A percentile compares a stretch with the other conserved stretches of the same genome.
phyloP scores from a whole-genome alignment of 2,888 invertebrate genomes.

The Ochlodes sylvanus region DNA sequence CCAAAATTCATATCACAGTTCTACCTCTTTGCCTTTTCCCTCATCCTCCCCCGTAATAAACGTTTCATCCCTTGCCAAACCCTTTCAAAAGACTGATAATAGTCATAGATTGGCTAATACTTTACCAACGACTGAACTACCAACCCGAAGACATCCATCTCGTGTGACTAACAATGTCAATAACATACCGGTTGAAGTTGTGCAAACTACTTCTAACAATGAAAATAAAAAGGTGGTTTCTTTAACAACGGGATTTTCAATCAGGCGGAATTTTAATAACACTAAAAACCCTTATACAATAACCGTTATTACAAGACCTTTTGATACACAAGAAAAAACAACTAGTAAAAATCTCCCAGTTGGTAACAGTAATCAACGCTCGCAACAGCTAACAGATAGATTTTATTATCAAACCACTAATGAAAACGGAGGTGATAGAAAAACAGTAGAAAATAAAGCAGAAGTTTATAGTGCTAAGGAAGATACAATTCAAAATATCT shows the following conservation, averaged over 20 bases:
- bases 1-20: conserved; percentile 72
- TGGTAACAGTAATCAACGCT: conserved; percentile 44
- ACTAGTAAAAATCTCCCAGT: conserved; percentile 43
- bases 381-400: conserved; percentile 52
- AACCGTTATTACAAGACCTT: conserved; percentile 72
- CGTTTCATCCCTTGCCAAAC: conserved; percentile 78
- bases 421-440: conserved; percentile 50
- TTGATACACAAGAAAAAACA: conserved; percentile 58
- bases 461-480: conserved; percentile 46
- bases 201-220: conserved; percentile 55
- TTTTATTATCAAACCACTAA: conserved; percentile 57
- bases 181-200: conserved; percentile 59
- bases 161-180: conserved; percentile 67
- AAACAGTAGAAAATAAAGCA: conserved; percentile 44
- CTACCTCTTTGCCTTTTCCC: conserved; percentile 60
- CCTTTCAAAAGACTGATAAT: conserved; percentile 80
- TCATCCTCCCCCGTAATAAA: conserved; percentile 64
- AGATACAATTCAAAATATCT: conserved; percentile 51
- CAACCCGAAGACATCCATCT: conserved; percentile 59
- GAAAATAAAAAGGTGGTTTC: conserved; percentile 70
- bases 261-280: conserved; percentile 72
- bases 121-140: conserved; percentile 65
- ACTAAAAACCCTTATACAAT: conserved; percentile 75
- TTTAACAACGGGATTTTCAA: conserved; percentile 80
- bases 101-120: conserved; percentile 67